Evolutionary conservation across 1,140 invertebrate genomes (phyloP).

Genomic region (Diorhabda carinulata): DNA sequence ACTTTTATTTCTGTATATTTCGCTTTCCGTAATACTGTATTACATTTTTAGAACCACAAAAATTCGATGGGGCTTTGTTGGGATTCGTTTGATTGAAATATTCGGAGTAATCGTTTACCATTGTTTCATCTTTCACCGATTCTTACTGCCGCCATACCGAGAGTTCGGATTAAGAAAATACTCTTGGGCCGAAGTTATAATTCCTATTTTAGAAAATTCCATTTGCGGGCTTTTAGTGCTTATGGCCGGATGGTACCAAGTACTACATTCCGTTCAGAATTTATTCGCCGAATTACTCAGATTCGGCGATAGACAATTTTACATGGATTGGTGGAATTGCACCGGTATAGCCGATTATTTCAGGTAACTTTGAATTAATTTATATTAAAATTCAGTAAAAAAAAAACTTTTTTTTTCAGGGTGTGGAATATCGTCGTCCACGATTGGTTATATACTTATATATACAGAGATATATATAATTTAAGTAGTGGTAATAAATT

Average conservation of each 20-base stretch:
- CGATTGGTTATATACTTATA: slow-evolving; percentile 90
- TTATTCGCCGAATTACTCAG: slow-evolving; percentile 79
- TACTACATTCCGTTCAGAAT: slow-evolving; percentile 87
- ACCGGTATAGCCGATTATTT: slow-evolving; percentile 78
- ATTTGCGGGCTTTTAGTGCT: slow-evolving; percentile 71
- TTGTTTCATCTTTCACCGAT: slow-evolving; percentile 73
- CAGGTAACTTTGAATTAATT: slow-evolving; percentile 6
- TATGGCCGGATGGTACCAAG: slow-evolving; percentile 75
- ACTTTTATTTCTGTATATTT: no score
- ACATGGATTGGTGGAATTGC: slow-evolving; percentile 94
- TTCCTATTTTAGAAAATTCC: slow-evolving; percentile 63
- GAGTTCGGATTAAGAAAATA: slow-evolving; percentile 58
- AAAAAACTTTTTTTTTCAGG: slow-evolving; percentile 43
- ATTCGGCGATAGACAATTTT: slow-evolving; percentile 84
- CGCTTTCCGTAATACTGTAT: no score
- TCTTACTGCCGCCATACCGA: slow-evolving; percentile 66
- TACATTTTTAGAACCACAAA: slow-evolving; percentile 36
- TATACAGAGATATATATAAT: slow-evolving; percentile 81
- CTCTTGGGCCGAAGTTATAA: slow-evolving; percentile 24
- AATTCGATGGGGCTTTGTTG: slow-evolving; percentile 73
- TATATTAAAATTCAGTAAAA: no score
- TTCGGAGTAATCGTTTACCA: slow-evolving; percentile 71
- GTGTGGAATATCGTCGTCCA: slow-evolving; percentile 94
- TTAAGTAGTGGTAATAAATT: slow-evolving; percentile 52
- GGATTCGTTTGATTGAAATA: slow-evolving; percentile 69